Percentiles rank a stretch among this genome's conserved stretches.
Conservation (phyloP, 2,113 vertebrate genomes). For the Chaetodon auriga region DNA sequence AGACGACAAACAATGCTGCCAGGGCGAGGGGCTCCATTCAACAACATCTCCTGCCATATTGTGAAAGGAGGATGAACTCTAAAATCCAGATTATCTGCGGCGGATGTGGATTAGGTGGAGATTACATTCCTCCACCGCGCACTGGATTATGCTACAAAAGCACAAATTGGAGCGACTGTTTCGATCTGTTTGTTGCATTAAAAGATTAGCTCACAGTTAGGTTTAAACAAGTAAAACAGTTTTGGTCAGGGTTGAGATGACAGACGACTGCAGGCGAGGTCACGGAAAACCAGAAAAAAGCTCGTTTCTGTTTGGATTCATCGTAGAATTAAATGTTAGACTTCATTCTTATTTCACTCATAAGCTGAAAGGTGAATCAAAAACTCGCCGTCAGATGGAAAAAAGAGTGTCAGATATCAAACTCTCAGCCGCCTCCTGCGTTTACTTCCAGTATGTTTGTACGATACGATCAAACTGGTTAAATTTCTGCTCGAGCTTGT, state of each 20-base stretch:
- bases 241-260: not conserved
- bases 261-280: not conserved
- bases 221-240: conserved; percentile 18
- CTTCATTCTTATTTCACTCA: too few relatives aligned
- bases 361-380: too few relatives aligned
- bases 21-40: not conserved
- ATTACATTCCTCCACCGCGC: conserved; percentile 27
- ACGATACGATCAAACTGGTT: not conserved
- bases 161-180: not conserved
- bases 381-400: too few relatives aligned
- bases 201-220: conserved; percentile 9
- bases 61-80: conserved; percentile 34
- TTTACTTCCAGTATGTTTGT: not conserved
- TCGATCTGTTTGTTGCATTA: conserved; percentile 8
- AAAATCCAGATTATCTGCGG: conserved; percentile 48
- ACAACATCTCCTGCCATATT: conserved; percentile 8
- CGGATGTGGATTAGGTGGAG: conserved; percentile 23
- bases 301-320: too few relatives aligned
- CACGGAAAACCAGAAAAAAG: too few relatives aligned
- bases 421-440: not conserved
- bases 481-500: not conserved
- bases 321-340: too few relatives aligned
- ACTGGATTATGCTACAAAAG: conserved; percentile 5
- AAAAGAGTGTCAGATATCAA: too few relatives aligned
- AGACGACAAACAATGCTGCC: conserved; percentile 24